Percentiles rank a stretch among this genome's conserved stretches.
These are phyloP conservation scores for Rhabdomys dilectus DNA, from an alignment of 2,113 vertebrate species.

Conservation along the genomic window DNA sequence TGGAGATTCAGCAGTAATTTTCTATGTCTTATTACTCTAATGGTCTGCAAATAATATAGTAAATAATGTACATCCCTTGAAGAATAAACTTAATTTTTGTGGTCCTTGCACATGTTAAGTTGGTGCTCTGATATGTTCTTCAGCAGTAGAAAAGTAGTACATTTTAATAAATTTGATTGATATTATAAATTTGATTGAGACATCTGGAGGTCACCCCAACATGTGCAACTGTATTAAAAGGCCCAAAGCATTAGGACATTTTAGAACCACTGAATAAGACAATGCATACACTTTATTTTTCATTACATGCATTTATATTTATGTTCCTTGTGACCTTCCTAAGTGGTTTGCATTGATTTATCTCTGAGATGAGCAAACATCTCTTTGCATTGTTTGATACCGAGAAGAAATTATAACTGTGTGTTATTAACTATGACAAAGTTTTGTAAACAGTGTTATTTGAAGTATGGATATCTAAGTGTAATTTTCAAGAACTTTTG, in stretches of 20 bases:
- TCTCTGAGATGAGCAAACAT: neutral
- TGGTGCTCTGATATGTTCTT: neutral
- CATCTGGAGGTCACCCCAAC: neutral
- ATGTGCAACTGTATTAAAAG: neutral
- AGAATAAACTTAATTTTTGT: neutral
- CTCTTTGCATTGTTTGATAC: neutral
- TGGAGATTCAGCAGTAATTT: neutral
- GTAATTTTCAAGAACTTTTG: neutral
- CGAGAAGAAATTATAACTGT: neutral
- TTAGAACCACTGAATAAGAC: neutral
- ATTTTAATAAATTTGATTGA: neutral
- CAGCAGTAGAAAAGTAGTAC: neutral
- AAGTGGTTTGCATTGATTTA: neutral
- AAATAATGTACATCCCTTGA: neutral
- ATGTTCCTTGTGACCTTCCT: neutral
- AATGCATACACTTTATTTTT: slow-evolving; percentile 3
- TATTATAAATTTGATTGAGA: neutral
- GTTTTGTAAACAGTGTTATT: neutral
- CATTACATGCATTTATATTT: neutral
- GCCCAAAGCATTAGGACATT: neutral
- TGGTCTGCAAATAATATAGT: neutral
- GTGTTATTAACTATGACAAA: slow-evolving; percentile 2
- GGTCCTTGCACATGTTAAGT: neutral
- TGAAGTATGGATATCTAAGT: neutral
- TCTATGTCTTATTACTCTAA: neutral